Evolutionary conservation across 2,797 vertebrate genomes (phyloP).

Genomic region (Chaunax sp.): DNA sequence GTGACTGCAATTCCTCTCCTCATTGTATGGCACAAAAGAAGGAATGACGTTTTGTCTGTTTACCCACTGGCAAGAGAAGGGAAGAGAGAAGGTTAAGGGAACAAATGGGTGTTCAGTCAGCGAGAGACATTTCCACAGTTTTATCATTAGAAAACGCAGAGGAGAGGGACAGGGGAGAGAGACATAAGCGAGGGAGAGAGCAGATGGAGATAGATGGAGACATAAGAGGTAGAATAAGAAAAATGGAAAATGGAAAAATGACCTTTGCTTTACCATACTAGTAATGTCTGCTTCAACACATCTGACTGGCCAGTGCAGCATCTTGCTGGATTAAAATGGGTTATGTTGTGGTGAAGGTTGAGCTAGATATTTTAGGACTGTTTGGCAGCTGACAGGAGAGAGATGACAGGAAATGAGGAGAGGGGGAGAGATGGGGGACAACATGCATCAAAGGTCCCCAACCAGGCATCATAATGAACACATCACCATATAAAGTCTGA

Average conservation of each 20-base stretch:
- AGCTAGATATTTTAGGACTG: neutral
- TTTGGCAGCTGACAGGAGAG: neutral
- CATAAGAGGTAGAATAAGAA: constrained; percentile 5
- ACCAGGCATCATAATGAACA: no score
- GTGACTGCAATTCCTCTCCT: constrained; percentile 67
- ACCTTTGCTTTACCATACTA: no score
- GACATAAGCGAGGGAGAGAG: neutral
- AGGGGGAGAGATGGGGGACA: neutral
- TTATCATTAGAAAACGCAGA: constrained; percentile 49
- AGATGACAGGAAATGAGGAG: neutral
- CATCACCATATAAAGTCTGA: neutral
- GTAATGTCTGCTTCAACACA: neutral
- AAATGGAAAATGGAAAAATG: neutral
- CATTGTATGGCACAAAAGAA: constrained; percentile 62
- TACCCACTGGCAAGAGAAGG: constrained; percentile 41
- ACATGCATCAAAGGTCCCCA: neutral
- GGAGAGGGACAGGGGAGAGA: constrained; percentile 20
- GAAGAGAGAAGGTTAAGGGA: constrained; percentile 40
- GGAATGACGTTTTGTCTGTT: constrained; percentile 62
- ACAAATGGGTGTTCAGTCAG: constrained; percentile 44
- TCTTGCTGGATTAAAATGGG: accelerated
- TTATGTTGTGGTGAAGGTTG: neutral
- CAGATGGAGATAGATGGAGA: neutral
- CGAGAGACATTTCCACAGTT: constrained; percentile 46
- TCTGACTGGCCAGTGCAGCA: neutral